phyloP scores from a whole-genome alignment of 2,113 vertebrate species.

The Procavia capensis region DNA sequence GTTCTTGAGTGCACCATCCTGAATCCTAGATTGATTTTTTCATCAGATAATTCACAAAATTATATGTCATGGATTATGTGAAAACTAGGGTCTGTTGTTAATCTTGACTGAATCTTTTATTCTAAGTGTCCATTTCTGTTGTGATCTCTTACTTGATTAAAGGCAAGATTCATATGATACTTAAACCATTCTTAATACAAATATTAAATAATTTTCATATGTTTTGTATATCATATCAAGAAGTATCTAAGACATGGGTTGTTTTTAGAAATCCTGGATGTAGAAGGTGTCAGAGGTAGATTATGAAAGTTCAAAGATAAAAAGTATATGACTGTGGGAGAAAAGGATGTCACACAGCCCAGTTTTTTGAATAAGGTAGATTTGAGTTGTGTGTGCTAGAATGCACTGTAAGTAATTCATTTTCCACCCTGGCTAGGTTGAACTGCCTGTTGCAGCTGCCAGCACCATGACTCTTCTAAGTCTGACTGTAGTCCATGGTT shows the following conservation, averaged over 20 bases:
- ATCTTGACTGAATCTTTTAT: conserved; percentile 29
- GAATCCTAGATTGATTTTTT: conserved; percentile 37
- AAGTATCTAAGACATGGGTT: not conserved
- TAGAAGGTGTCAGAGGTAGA: not conserved
- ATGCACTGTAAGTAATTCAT: not conserved
- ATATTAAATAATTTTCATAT: conserved; percentile 15
- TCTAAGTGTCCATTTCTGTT: not conserved
- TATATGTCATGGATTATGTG: not conserved
- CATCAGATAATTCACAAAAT: conserved; percentile 36
- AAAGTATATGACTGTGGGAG: not conserved
- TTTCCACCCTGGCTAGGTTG: not conserved
- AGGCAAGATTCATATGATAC: not conserved
- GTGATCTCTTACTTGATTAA: not conserved
- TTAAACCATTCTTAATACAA: conserved; percentile 32
- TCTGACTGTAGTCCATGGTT: not conserved
- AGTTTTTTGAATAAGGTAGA: not conserved
- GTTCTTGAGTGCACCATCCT: not conserved
- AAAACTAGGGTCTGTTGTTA: conserved; percentile 28
- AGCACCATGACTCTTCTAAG: not conserved
- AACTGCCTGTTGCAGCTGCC: not conserved
- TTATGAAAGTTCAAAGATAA: conserved; percentile 1
- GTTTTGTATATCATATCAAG: not conserved
- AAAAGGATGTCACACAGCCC: not conserved
- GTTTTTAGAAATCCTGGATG: not conserved
- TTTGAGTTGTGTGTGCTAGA: not conserved